Evolutionary conservation across 1,140 invertebrate genomes (phyloP).

Genomic region (Triops longicaudatus): DNA sequence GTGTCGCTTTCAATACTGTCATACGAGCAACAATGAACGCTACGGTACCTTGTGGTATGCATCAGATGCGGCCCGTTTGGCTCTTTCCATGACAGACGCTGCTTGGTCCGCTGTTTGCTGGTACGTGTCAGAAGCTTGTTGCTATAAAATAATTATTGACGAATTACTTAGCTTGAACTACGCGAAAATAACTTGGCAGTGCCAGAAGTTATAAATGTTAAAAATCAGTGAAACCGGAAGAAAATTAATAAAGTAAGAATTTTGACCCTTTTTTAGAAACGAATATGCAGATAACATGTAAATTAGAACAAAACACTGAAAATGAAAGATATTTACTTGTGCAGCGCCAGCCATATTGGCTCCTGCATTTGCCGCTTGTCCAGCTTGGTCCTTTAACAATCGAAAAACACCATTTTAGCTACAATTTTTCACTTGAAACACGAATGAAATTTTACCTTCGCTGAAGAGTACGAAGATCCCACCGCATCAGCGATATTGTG

Average conservation of each 20-base stretch:
- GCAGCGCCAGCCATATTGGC: background rate
- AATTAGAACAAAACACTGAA: no score
- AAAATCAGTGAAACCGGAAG: no score
- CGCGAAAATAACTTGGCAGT: no score
- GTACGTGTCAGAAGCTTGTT: background rate
- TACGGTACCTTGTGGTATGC: conserved; percentile 8
- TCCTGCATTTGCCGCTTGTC: background rate
- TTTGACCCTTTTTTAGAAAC: no score
- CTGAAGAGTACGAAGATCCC: background rate
- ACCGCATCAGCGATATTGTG: background rate
- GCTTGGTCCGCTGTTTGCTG: background rate
- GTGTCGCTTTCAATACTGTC: no score
- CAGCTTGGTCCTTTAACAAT: background rate
- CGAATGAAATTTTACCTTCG: background rate
- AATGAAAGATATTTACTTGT: no score
- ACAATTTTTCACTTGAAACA: background rate
- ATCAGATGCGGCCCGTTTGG: background rate
- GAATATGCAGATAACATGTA: no score
- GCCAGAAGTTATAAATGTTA: no score
- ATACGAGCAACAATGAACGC: no score
- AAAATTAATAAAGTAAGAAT: no score
- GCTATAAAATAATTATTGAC: background rate
- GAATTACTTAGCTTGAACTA: no score
- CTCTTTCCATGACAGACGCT: background rate
- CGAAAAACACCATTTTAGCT: background rate